phyloP scores from a whole-genome alignment of 2,888 invertebrate species.

The Protophormia terraenovae region DNA sequence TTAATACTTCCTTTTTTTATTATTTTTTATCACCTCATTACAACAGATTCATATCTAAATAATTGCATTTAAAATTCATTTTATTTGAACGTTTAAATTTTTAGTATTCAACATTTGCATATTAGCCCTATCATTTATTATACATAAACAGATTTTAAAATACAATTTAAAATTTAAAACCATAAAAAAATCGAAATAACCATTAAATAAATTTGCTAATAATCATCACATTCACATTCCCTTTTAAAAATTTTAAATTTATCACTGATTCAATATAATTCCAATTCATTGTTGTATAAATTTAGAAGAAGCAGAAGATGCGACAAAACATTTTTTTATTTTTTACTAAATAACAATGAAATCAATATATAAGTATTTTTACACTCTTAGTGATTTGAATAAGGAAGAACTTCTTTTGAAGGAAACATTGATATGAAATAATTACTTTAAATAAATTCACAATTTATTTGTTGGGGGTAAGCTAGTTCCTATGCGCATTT shows the following conservation, averaged over 20 bases:
- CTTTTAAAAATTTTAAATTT: slow-evolving; percentile 1
- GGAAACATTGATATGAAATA: no score
- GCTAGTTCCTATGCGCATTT: no score
- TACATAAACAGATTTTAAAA: slow-evolving; percentile 14
- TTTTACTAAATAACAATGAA: neutral
- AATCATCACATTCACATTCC: slow-evolving; percentile 6
- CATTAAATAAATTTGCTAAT: slow-evolving; percentile 12
- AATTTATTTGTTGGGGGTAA: no score
- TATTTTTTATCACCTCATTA: neutral
- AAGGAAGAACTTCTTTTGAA: no score
- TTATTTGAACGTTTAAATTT: neutral
- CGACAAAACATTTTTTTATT: neutral
- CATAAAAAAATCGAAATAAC: slow-evolving; percentile 9
- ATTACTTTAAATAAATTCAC: no score
- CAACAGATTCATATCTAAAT: neutral
- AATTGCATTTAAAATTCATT: neutral
- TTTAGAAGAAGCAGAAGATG: neutral
- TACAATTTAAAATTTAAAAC: neutral
- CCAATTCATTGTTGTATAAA: slow-evolving; percentile 8
- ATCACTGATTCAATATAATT: slow-evolving; percentile 11
- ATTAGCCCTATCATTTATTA: neutral
- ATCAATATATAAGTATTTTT: neutral
- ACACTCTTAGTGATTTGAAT: neutral
- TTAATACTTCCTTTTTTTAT: no score
- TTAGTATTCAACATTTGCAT: no score